Base-by-base conservation (phyloP, 2,113 vertebrate species). In the Kryptolebias marmoratus region DNA sequence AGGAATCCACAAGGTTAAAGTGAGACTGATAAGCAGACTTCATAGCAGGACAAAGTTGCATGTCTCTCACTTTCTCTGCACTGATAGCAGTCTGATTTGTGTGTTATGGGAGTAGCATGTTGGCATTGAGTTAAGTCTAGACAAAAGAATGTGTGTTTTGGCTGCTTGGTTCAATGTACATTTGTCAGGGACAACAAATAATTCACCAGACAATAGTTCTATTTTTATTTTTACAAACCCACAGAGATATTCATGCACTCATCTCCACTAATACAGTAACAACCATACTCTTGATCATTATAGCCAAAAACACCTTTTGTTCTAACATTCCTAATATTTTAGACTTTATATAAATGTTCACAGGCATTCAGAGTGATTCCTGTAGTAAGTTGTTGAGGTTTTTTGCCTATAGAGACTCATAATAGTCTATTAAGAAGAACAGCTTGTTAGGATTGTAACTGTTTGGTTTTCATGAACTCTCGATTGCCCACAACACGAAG, bases 111-210 rank as follows among this genome's bases (percentile, higher is more conserved):
- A 93, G 79, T 77, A 87, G 77, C 79, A 79, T 73, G 76, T 87
- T 92, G 84, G 81, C 87, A 80, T 48, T 67, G 78, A 90, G 71
- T 90, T 91, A 89, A 80, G 85, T 84, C 84, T 77, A 89, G 89
- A 93, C 92, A 92, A 90, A 94, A 91, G 89, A 93, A 93, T 94
- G 90, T 89, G 85, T 93, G 90, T 93, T 93, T 93, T 91, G 91
- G 86, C 88, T 90, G 76, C 77, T 50, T n/a, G 22, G 54, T 68
- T 83, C 50, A 11, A 53, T 73, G 73, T 83, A 67, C 63, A 54
- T 81, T 88, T 79, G 48, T 64, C 64, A 69, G 61, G 59, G 53
- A 90, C 83, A 81, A 90, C 79, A 92, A 92, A 89, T 84, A 75
- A 86, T 81, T 91, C 78, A 80, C 88, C 87, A 83, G 80, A 56